phyloP scores from a whole-genome alignment of 2,888 invertebrate species.

The Scrobipalpa costella region DNA sequence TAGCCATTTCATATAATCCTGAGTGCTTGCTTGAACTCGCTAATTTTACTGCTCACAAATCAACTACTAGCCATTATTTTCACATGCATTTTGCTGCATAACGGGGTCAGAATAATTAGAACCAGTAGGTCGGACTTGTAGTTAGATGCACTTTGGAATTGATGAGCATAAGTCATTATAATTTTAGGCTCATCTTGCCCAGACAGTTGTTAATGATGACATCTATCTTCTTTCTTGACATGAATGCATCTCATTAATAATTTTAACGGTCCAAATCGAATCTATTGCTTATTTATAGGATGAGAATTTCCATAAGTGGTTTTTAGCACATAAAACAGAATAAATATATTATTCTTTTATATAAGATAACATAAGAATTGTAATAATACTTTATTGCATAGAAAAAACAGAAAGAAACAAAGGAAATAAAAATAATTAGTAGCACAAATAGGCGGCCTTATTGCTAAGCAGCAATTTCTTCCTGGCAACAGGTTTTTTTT shows the following conservation, averaged over 20 bases:
- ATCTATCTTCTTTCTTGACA: not conserved
- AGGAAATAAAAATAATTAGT: too few relatives aligned
- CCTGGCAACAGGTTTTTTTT: too few relatives aligned
- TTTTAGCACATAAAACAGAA: not conserved
- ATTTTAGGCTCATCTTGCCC: slow-evolving; percentile 15
- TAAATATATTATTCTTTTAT: too few relatives aligned
- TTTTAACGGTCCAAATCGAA: not conserved
- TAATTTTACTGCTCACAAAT: slow-evolving; percentile 6
- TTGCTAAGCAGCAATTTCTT: too few relatives aligned
- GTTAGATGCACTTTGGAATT: slow-evolving; percentile 12
- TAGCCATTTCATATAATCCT: too few relatives aligned
- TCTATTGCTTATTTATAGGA: not conserved
- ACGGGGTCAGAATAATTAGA: slow-evolving; percentile 35
- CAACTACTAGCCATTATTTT: slow-evolving; percentile 34
- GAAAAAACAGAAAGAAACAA: too few relatives aligned
- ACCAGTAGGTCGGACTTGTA: slow-evolving; percentile 20
- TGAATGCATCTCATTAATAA: slow-evolving; percentile 6
- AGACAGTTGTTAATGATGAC: slow-evolving; percentile 20
- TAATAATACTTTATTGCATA: too few relatives aligned
- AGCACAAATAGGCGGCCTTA: too few relatives aligned
- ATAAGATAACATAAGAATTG: too few relatives aligned
- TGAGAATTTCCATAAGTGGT: not conserved
- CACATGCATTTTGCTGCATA: slow-evolving; percentile 38
- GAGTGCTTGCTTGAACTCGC: not conserved
- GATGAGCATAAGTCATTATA: slow-evolving; percentile 17